Percentiles rank a stretch among this genome's conserved stretches.
Conservation (phyloP, 2,113 vertebrate genomes). For the Eudyptes chrysolophus region DNA sequence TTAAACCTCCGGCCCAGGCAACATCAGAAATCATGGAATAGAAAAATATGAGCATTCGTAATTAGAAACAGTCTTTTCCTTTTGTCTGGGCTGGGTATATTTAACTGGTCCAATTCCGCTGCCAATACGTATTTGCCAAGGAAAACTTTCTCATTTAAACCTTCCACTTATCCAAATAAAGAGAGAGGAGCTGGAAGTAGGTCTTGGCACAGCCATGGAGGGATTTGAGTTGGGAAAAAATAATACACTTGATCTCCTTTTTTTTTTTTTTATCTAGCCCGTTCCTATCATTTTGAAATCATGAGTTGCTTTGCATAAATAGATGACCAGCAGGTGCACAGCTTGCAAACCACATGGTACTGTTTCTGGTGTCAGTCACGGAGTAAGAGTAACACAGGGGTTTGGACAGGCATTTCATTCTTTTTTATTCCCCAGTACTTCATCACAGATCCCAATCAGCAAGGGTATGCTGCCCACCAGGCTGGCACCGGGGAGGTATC, state of each 20-base stretch:
- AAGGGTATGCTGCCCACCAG: rapidly evolving
- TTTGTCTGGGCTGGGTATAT: constrained; percentile 46
- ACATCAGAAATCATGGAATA: neutral
- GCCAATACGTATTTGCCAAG: constrained; percentile 66
- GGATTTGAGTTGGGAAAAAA: constrained; percentile 33
- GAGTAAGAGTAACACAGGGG: neutral
- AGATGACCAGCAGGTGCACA: neutral
- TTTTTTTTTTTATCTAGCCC: neutral
- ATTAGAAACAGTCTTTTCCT: constrained; percentile 49
- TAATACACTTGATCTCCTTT: neutral
- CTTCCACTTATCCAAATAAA: constrained; percentile 64
- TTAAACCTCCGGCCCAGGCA: constrained; percentile 20
- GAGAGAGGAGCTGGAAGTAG: constrained; percentile 42
- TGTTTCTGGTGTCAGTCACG: neutral
- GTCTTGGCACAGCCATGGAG: constrained; percentile 51
- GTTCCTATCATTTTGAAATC: neutral
- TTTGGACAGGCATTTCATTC: neutral
- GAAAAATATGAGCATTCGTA: neutral
- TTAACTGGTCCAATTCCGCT: constrained; percentile 15
- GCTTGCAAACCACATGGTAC: neutral
- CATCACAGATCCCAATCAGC: neutral
- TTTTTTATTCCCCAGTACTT: neutral
- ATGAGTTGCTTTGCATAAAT: neutral
- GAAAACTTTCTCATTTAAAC: constrained; percentile 73
- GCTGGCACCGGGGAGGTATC: neutral